Conservation (phyloP, 1,140 invertebrate genomes). For the Sesamia nonagrioides region DNA sequence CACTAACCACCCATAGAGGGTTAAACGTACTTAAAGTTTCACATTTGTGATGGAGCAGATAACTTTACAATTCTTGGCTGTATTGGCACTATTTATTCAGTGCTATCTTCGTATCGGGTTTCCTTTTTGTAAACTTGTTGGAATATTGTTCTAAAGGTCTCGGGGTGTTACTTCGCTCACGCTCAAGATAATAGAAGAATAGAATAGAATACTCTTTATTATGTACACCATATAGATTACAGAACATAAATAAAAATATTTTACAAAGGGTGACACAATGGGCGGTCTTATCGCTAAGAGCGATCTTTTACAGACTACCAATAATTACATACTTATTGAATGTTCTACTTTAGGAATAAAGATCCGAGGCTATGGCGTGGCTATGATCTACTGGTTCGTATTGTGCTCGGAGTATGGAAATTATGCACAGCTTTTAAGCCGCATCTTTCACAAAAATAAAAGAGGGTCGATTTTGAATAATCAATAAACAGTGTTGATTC, state of each 20-base stretch:
- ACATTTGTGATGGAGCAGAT: slow-evolving; percentile 39
- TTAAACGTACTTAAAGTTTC: slow-evolving; percentile 45
- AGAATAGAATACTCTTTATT: too few species aligned
- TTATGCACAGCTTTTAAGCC: slow-evolving; percentile 18
- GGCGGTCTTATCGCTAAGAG: too few species aligned
- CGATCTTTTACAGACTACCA: too few species aligned
- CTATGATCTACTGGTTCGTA: not conserved
- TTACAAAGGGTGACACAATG: too few species aligned
- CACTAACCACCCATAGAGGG: slow-evolving; percentile 49
- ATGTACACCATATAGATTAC: too few species aligned
- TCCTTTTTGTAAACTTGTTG: slow-evolving; percentile 36
- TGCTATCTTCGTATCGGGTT: not conserved
- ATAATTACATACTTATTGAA: slow-evolving; percentile 23
- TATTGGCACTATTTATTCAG: not conserved
- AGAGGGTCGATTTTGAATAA: not conserved
- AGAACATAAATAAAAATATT: too few species aligned
- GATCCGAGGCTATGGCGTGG: not conserved
- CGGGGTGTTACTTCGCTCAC: not conserved
- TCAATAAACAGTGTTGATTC: not conserved
- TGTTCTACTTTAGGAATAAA: slow-evolving; percentile 16
- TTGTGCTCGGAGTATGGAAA: slow-evolving; percentile 25
- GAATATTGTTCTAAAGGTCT: slow-evolving; percentile 13
- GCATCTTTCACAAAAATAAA: slow-evolving; percentile 4
- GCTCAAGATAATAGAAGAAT: slow-evolving; percentile 8
- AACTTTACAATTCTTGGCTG: slow-evolving; percentile 28